phyloP scores from a whole-genome alignment of 2,113 vertebrate species.

The Nymphicus hollandicus region DNA sequence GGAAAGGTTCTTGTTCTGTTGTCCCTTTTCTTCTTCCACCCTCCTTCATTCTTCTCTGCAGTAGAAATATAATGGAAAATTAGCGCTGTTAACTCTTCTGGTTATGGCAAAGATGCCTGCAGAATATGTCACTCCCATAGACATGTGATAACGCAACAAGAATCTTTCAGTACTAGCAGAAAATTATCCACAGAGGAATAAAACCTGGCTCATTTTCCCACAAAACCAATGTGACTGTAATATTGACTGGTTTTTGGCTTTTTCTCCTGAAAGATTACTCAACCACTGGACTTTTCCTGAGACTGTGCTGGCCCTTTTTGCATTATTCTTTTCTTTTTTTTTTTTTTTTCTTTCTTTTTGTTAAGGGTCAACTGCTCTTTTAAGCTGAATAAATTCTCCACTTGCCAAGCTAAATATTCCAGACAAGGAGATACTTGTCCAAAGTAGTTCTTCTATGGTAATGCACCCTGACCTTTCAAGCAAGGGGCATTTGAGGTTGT shows the following conservation, averaged over 20 bases:
- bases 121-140: neutral
- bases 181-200: neutral
- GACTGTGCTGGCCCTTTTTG: neutral
- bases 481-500: neutral
- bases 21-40: neutral
- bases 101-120: neutral
- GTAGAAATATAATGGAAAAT: neutral
- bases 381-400: neutral
- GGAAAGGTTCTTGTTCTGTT: neutral
- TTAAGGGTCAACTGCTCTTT: neutral
- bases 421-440: neutral
- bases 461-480: neutral
- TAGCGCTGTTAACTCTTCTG: neutral
- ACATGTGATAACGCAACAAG: neutral
- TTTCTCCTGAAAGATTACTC: neutral
- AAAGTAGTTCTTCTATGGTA: neutral
- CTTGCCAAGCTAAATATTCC: neutral
- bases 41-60: neutral
- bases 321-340: neutral
- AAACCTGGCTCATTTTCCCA: neutral
- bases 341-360: neutral
- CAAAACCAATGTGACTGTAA: neutral
- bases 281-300: neutral
- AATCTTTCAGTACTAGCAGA: neutral
- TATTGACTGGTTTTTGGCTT: neutral